A percentile compares a stretch with the other conserved stretches of the same genome.
Evolutionary conservation across 2,888 invertebrate genomes (phyloP).

Genomic region (Drosophila nigricruria): DNA sequence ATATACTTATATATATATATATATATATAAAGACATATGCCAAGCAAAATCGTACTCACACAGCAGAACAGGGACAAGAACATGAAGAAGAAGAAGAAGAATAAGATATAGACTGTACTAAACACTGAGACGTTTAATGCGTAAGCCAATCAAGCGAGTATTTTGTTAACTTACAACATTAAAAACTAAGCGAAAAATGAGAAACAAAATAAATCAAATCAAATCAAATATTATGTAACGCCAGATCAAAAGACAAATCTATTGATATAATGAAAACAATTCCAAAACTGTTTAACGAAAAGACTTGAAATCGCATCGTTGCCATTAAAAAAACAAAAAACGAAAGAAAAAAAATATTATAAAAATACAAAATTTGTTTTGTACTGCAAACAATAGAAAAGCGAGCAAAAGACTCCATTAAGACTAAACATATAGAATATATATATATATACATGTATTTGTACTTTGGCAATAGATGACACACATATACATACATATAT

Average conservation of each 20-base stretch:
- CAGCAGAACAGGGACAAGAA: not conserved
- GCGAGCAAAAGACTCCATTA: constrained; percentile 17
- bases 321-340: constrained; percentile 50
- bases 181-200: constrained; percentile 23
- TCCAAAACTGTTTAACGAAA: constrained; percentile 77
- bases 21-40: not conserved
- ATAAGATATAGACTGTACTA: constrained; percentile 47
- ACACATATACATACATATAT: constrained; percentile 21
- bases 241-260: constrained; percentile 45
- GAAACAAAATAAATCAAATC: constrained; percentile 5
- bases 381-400: constrained; percentile 29
- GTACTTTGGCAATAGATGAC: constrained; percentile 14
- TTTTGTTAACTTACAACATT: constrained; percentile 43
- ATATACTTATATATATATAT: constrained; percentile 4
- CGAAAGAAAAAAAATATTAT: not conserved
- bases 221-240: constrained; percentile 43
- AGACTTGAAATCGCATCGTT: constrained; percentile 71
- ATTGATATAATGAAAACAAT: constrained; percentile 49
- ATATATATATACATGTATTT: constrained; percentile 24
- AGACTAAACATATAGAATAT: constrained; percentile 9
- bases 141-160: constrained; percentile 64
- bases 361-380: constrained; percentile 28
- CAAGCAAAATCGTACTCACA: constrained; percentile 12
- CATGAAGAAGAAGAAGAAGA: constrained; percentile 5
- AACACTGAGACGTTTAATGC: constrained; percentile 56